A percentile compares a stretch with the other conserved stretches of the same genome.
Evolutionary conservation across 2,113 vertebrate species (phyloP).

Genomic region (Malurus elegans): DNA sequence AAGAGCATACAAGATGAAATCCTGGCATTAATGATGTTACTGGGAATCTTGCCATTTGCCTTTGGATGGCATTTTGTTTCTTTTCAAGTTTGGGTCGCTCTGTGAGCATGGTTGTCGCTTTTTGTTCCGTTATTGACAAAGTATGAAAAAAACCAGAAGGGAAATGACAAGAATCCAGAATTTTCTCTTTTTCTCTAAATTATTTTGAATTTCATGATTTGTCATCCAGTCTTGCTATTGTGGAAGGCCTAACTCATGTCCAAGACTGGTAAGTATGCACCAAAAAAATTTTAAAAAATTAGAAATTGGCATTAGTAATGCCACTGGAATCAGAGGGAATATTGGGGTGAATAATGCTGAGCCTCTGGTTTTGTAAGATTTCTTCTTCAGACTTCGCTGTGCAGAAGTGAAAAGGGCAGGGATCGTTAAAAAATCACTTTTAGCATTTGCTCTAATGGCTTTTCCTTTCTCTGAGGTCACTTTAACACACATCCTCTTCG

Average conservation of each 20-base stretch:
- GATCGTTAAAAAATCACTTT: not conserved
- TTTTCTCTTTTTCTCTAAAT: not conserved
- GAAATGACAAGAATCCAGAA: not conserved
- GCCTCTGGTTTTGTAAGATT: not conserved
- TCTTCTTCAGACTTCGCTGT: not conserved
- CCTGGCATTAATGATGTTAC: not conserved
- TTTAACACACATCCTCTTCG: not conserved
- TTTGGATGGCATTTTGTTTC: constrained; percentile 42
- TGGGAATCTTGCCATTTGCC: constrained; percentile 43
- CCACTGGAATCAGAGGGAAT: not conserved
- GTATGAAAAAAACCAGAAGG: not conserved
- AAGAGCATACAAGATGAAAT: not conserved
- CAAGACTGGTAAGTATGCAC: not conserved
- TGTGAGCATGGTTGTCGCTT: not conserved
- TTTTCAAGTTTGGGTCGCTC: not conserved
- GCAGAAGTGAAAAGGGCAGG: not conserved
- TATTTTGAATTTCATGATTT: not conserved
- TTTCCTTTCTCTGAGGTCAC: not conserved
- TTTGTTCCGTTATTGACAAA: constrained; percentile 27
- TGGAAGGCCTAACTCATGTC: not conserved
- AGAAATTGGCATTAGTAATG: not conserved
- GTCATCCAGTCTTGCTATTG: not conserved
- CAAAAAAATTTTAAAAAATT: not conserved
- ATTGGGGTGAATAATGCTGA: not conserved
- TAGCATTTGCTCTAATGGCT: not conserved